These are phyloP conservation scores for Orestias chungarensis DNA, from an alignment of 2,797 vertebrate genomes.

Conservation along the genomic window DNA sequence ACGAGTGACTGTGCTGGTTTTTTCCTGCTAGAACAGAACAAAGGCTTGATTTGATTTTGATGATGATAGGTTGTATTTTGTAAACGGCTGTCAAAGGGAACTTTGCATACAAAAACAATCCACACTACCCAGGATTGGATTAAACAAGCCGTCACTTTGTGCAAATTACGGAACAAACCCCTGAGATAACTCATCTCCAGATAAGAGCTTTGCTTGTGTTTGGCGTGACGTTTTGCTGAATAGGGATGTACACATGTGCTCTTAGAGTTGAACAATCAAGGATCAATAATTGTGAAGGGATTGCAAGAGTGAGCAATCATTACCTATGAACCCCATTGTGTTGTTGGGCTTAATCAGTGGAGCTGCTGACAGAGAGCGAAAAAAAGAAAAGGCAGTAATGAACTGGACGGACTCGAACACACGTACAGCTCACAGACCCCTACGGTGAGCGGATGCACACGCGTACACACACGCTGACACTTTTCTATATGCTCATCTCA, in stretches of 20 bases:
- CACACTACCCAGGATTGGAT: conserved; percentile 15
- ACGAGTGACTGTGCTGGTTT: conserved; percentile 12
- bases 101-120: conserved; percentile 45
- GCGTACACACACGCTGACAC: conserved; percentile 38
- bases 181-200: conserved; percentile 46
- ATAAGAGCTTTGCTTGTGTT: conserved; percentile 46
- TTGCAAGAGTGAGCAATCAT: conserved; percentile 84
- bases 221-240: conserved; percentile 62
- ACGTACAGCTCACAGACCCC: conserved; percentile 70
- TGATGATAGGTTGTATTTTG: neutral
- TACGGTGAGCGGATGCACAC: conserved; percentile 50
- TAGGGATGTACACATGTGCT: conserved; percentile 74
- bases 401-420: conserved; percentile 57
- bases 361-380: conserved; percentile 75
- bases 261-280: conserved; percentile 78
- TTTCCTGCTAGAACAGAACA: conserved; percentile 42
- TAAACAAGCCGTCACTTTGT: conserved; percentile 30
- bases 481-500: conserved; percentile 50
- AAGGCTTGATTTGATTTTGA: conserved; percentile 34
- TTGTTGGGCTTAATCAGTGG: conserved; percentile 79
- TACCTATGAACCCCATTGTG: conserved; percentile 82
- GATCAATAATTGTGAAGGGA: conserved; percentile 85
- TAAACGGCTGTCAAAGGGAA: conserved; percentile 4
- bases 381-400: conserved; percentile 65
- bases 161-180: conserved; percentile 43